Evolutionary conservation across 1,140 invertebrate species (phyloP).

Genomic region (Homarus americanus): DNA sequence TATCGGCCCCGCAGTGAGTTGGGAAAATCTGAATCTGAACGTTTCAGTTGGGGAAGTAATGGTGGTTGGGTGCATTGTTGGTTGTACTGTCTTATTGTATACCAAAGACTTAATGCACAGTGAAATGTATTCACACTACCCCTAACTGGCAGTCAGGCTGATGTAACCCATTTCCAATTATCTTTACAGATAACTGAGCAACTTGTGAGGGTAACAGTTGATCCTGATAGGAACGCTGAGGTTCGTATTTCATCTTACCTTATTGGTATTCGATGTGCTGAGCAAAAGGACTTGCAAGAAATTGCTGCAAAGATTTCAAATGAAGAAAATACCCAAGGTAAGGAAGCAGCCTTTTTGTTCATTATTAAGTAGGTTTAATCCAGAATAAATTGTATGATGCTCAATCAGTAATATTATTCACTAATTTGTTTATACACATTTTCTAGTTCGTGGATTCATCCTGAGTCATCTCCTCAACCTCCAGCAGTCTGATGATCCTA

Average conservation of each 20-base stretch:
- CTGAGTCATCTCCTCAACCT: slow-evolving; percentile 44
- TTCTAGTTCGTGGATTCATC: slow-evolving; percentile 45
- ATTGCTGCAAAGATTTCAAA: slow-evolving; percentile 32
- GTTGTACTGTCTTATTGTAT: too few relatives aligned
- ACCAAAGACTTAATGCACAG: too few relatives aligned
- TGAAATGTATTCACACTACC: too few relatives aligned
- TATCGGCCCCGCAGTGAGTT: too few relatives aligned
- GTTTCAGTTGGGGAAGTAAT: too few relatives aligned
- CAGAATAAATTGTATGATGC: background rate
- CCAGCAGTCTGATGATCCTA: slow-evolving; percentile 26
- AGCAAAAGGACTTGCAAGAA: slow-evolving; percentile 34
- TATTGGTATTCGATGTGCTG: slow-evolving; percentile 44
- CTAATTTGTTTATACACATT: too few relatives aligned
- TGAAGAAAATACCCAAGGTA: slow-evolving; percentile 61
- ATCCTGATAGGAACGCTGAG: slow-evolving; percentile 5
- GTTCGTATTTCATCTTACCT: slow-evolving; percentile 59
- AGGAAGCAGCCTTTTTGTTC: background rate
- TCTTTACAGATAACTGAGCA: slow-evolving; percentile 19
- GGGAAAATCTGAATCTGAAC: too few relatives aligned
- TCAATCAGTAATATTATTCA: background rate
- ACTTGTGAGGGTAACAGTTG: slow-evolving; percentile 14
- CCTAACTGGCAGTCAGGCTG: too few relatives aligned
- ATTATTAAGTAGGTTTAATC: background rate
- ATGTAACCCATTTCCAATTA: too few relatives aligned
- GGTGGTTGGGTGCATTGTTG: too few relatives aligned